Percentiles rank a stretch among this genome's conserved stretches.
phyloP scores from a whole-genome alignment of 1,140 invertebrate species.

The Aporrectodea caliginosa region DNA sequence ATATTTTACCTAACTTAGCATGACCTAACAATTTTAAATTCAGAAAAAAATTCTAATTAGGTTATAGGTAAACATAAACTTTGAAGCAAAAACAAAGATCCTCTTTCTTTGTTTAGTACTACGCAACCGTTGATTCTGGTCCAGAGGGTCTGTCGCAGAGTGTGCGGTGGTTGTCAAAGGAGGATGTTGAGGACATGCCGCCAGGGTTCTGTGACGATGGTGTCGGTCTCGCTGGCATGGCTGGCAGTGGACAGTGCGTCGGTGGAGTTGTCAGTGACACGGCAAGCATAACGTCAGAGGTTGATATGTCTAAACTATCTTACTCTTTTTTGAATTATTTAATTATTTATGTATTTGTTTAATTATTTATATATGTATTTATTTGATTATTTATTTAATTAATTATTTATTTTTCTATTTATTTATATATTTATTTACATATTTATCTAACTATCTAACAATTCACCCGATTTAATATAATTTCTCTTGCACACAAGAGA shows the following conservation, averaged over 20 bases:
- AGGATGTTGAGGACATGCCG: slow-evolving; percentile 81
- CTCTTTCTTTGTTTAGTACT: slow-evolving; percentile 67
- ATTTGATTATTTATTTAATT: neutral
- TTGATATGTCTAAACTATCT: neutral
- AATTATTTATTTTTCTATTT: neutral
- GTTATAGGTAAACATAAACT: neutral
- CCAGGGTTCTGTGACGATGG: slow-evolving; percentile 69
- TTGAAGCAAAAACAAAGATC: too few relatives aligned
- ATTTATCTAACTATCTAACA: neutral
- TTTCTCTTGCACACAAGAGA: neutral
- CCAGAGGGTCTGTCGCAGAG: slow-evolving; percentile 74
- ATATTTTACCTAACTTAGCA: too few relatives aligned
- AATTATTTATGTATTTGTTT: neutral
- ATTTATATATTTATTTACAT: neutral
- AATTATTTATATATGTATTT: neutral
- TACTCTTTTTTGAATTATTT: neutral
- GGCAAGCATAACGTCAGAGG: neutral
- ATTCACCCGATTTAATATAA: neutral
- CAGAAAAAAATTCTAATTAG: neutral
- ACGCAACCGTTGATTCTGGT: slow-evolving; percentile 87
- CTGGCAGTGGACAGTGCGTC: slow-evolving; percentile 91
- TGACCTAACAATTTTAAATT: too few relatives aligned
- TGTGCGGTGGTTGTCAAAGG: slow-evolving; percentile 91
- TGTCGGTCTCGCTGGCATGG: slow-evolving; percentile 80
- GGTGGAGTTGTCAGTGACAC: slow-evolving; percentile 68